A percentile compares a stretch with the other conserved stretches of the same genome.
Evolutionary conservation across 1,140 invertebrate species (phyloP).

Genomic region (Brachionus sp.): DNA sequence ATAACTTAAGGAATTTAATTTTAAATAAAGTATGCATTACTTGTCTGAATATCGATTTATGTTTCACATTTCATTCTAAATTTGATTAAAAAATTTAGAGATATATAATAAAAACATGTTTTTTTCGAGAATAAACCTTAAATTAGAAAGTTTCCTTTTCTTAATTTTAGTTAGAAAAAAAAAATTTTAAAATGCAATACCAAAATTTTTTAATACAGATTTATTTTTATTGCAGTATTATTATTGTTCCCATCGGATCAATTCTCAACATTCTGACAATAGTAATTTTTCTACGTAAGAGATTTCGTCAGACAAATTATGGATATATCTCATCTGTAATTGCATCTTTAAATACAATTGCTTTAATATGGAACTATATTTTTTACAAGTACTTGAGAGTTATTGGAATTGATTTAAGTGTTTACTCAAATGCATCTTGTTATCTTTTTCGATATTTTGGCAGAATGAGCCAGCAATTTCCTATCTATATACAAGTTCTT

Average conservation of each 20-base stretch:
- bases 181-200: too few species aligned
- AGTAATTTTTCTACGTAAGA: background rate
- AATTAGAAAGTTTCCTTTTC: too few species aligned
- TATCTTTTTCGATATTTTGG: background rate
- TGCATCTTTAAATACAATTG: background rate
- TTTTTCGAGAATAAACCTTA: too few species aligned
- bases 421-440: background rate
- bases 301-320: constrained; percentile 3
- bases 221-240: background rate
- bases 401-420: constrained; percentile 13
- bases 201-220: too few species aligned
- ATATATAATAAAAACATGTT: too few species aligned
- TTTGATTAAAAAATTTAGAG: too few species aligned
- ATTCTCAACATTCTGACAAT: background rate
- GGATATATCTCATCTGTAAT: background rate
- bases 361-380: background rate
- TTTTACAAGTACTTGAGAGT: constrained; percentile 12
- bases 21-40: too few species aligned
- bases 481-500: constrained; percentile 27
- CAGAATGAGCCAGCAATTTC: background rate
- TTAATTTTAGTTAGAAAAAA: too few species aligned
- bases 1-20: too few species aligned
- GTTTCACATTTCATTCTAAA: too few species aligned
- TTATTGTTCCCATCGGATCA: constrained; percentile 9
- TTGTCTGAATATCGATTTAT: too few species aligned